Evolutionary conservation across 2,797 vertebrate genomes (phyloP).

Genomic region (Taeniopygia guttata): DNA sequence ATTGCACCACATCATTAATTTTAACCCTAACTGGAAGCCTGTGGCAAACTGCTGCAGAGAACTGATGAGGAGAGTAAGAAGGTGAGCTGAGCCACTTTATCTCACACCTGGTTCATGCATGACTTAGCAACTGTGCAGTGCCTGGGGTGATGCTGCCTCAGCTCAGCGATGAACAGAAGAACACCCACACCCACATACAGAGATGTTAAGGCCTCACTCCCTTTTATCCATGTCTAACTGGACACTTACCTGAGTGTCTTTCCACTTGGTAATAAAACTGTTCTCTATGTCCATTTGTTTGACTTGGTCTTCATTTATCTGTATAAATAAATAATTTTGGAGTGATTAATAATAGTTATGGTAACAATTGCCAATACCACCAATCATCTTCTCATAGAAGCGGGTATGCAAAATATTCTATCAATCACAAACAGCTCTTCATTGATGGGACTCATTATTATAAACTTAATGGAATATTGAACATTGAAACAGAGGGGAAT

Average conservation of each 20-base stretch:
- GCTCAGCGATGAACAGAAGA: neutral
- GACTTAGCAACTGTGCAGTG: neutral
- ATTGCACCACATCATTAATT: neutral
- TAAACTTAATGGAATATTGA: neutral
- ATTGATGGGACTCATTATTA: neutral
- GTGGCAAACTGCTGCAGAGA: neutral
- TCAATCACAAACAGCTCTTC: neutral
- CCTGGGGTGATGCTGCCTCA: neutral
- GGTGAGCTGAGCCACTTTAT: neutral
- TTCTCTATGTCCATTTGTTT: conserved; percentile 97
- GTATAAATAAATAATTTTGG: conserved; percentile 61
- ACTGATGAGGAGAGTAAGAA: neutral
- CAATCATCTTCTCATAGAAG: neutral
- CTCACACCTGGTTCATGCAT: neutral
- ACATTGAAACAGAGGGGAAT: neutral
- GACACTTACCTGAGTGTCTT: conserved; percentile 88
- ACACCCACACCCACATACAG: neutral
- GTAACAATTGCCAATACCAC: neutral
- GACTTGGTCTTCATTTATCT: conserved; percentile 93
- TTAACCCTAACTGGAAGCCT: neutral
- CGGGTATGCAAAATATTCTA: neutral
- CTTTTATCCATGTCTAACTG: neutral
- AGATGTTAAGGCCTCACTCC: neutral
- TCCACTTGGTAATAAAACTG: conserved; percentile 94
- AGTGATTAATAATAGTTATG: neutral